Evolutionary conservation across 2,888 invertebrate species (phyloP).

Genomic region (Leptopilina syphax): DNA sequence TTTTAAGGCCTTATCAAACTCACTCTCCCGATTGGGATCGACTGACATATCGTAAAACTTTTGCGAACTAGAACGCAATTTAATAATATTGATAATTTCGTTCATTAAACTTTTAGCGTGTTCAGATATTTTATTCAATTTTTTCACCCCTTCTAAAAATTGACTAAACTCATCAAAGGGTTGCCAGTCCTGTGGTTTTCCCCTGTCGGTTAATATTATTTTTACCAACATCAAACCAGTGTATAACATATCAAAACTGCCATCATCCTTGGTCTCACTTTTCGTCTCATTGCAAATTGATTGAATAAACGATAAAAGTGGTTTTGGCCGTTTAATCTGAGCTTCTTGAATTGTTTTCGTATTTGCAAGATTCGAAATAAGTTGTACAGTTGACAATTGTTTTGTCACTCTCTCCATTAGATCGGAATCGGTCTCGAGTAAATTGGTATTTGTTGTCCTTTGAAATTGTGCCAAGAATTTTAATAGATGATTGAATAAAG

Average conservation of each 20-base stretch:
- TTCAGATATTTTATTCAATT: conserved; percentile 53
- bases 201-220: conserved; percentile 68
- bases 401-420: conserved; percentile 64
- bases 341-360: conserved; percentile 70
- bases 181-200: conserved; percentile 62
- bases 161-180: conserved; percentile 69
- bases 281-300: conserved; percentile 66
- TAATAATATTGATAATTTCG: conserved; percentile 70
- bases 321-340: conserved; percentile 70
- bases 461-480: conserved; percentile 65
- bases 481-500: conserved; percentile 75
- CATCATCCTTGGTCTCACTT: conserved; percentile 52
- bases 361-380: conserved; percentile 71
- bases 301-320: conserved; percentile 72
- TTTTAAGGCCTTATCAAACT: conserved; percentile 82
- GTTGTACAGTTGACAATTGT: conserved; percentile 67
- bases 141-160: conserved; percentile 63
- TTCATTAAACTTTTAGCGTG: conserved; percentile 63
- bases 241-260: conserved; percentile 68
- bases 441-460: conserved; percentile 42
- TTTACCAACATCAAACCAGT: conserved; percentile 74
- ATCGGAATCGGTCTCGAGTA: conserved; percentile 61
- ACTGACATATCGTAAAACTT: conserved; percentile 66
- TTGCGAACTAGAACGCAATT: conserved; percentile 59
- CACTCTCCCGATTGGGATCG: conserved; percentile 68